Percentiles rank a stretch among this genome's conserved stretches.
Conservation (phyloP, 2,797 vertebrate genomes). For the Smutsia gigantea region DNA sequence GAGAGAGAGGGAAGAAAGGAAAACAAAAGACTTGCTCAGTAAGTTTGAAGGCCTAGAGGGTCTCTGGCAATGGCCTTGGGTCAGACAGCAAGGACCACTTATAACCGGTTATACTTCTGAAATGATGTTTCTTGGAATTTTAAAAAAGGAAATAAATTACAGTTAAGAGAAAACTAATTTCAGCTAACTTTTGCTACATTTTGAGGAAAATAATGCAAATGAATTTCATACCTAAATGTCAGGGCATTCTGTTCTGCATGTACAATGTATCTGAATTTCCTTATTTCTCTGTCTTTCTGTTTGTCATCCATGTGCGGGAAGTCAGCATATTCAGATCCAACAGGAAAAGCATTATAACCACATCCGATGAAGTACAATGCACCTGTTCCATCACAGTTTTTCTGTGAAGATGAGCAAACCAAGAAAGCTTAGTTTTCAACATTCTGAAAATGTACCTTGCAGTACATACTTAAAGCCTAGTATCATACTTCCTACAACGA, state of each 20-base stretch:
- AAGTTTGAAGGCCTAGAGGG: not conserved
- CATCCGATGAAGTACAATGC: constrained; percentile 93
- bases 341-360: constrained; percentile 97
- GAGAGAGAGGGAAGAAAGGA: not conserved
- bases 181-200: not conserved
- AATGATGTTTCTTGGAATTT: not conserved
- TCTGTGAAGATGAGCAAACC: constrained; percentile 85
- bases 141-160: not conserved
- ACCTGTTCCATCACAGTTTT: constrained; percentile 91
- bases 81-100: not conserved
- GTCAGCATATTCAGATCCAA: constrained; percentile 94
- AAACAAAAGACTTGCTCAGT: not conserved
- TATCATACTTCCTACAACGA: not conserved
- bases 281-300: constrained; percentile 93
- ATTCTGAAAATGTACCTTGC: not conserved
- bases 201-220: constrained; percentile 55
- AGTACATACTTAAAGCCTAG: not conserved
- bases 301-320: constrained; percentile 96
- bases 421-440: constrained; percentile 1
- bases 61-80: not conserved
- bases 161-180: constrained; percentile 34
- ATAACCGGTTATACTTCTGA: not conserved
- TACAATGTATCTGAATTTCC: constrained; percentile 96
- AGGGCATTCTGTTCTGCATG: constrained; percentile 98
- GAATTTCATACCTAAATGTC: constrained; percentile 92